Evolutionary conservation across 1,140 invertebrate genomes (phyloP).

Genomic region (Drosophila orosa): DNA sequence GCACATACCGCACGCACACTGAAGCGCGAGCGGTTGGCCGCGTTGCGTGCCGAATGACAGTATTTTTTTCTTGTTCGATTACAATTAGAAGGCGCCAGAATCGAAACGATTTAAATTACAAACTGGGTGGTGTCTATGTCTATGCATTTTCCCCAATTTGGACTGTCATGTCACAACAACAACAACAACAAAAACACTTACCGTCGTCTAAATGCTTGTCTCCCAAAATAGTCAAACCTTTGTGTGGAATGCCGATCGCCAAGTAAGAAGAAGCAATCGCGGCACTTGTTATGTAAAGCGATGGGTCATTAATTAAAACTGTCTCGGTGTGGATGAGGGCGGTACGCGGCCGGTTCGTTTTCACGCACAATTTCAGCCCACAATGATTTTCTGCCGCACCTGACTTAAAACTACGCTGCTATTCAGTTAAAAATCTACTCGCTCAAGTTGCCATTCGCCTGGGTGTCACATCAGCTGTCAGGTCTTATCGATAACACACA

Average conservation of each 20-base stretch:
- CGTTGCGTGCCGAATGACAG: constrained; percentile 43
- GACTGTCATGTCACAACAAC: background rate
- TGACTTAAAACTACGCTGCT: background rate
- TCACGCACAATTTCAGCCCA: background rate
- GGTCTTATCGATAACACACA: constrained; percentile 10
- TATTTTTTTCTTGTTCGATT: constrained; percentile 17
- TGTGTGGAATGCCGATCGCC: background rate
- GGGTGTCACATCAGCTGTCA: constrained; percentile 13
- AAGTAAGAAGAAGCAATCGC: constrained; percentile 50
- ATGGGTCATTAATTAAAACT: constrained; percentile 61
- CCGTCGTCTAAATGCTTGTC: too few relatives aligned
- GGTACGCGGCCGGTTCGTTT: background rate
- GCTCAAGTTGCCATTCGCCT: background rate
- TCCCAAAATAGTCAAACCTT: background rate
- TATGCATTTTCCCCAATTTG: background rate
- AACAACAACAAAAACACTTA: background rate
- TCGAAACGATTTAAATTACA: constrained; percentile 13
- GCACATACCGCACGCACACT: constrained; percentile 23
- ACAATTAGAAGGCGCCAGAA: constrained; percentile 5
- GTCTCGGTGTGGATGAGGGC: background rate
- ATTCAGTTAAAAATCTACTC: background rate
- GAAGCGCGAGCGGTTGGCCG: constrained; percentile 7
- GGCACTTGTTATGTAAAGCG: constrained; percentile 65
- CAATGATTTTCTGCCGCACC: background rate
- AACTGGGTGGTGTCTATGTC: background rate